Percentiles rank a stretch among this genome's conserved stretches.
These are phyloP conservation scores for Syngnathoides biaculeatus DNA, from an alignment of 2,113 vertebrate genomes.

Conservation along the genomic window DNA sequence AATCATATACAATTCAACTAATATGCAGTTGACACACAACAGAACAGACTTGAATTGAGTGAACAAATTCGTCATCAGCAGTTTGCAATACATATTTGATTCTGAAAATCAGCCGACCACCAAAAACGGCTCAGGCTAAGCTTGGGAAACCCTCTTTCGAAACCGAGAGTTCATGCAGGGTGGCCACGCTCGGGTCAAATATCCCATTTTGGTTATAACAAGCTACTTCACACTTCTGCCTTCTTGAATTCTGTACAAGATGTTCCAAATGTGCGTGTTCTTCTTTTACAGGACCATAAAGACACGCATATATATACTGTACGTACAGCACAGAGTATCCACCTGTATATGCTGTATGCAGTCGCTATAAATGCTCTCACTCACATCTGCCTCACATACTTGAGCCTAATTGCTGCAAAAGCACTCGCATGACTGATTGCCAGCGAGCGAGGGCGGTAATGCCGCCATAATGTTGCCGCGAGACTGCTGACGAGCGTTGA, in stretches of 20 bases:
- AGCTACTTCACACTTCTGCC: background rate
- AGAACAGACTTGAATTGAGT: background rate
- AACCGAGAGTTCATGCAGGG: background rate
- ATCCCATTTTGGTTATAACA: background rate
- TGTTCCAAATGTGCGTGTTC: background rate
- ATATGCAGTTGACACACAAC: background rate
- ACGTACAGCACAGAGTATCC: background rate
- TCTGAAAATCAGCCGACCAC: no score
- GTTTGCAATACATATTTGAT: no score
- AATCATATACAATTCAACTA: background rate
- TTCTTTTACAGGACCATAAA: conserved; percentile 2
- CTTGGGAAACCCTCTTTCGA: background rate
- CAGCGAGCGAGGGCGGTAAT: conserved; percentile 41
- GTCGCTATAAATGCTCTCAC: background rate
- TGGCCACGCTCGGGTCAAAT: background rate
- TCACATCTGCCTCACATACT: conserved; percentile 18
- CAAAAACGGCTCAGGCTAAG: background rate
- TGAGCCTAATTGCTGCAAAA: conserved; percentile 47
- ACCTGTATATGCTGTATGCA: background rate
- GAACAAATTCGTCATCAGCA: background rate
- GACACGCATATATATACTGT: no score
- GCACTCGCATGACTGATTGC: conserved; percentile 53
- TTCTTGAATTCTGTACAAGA: background rate
- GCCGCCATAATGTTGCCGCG: conserved; percentile 40
- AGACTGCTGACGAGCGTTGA: conserved; percentile 55